phyloP scores from a whole-genome alignment of 2,797 vertebrate species.

The Lacerta bilineata region DNA sequence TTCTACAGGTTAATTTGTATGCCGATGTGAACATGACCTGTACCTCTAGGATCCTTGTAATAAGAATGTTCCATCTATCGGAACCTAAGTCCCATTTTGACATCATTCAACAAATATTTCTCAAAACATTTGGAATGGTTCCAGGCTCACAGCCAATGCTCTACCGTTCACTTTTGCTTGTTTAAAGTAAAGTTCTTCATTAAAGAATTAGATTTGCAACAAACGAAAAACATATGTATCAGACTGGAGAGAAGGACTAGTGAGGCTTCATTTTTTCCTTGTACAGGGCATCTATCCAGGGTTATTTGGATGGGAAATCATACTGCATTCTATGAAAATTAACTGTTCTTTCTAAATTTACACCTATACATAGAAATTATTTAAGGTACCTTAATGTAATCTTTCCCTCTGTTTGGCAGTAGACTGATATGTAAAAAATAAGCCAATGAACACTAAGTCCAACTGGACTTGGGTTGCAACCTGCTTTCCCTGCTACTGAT shows the following conservation, averaged over 20 bases:
- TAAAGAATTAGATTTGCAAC: background rate
- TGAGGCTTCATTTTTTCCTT: background rate
- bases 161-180: background rate
- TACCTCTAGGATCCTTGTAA: background rate
- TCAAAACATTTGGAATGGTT: background rate
- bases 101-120: conserved; percentile 8
- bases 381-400: too few relatives aligned
- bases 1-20: conserved; percentile 18
- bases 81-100: background rate
- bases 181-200: background rate
- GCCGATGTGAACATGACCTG: background rate
- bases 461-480: too few relatives aligned
- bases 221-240: background rate
- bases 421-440: too few relatives aligned
- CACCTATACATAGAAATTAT: too few relatives aligned
- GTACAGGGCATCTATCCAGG: background rate
- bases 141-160: background rate
- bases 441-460: too few relatives aligned
- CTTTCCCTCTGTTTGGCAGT: too few relatives aligned
- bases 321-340: too few relatives aligned
- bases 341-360: too few relatives aligned
- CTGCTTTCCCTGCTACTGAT: too few relatives aligned
- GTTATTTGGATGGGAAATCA: too few relatives aligned
- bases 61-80: background rate
- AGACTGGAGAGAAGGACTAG: background rate